Base-by-base conservation (phyloP, 2,888 invertebrate genomes). In the Erynnis tages region DNA sequence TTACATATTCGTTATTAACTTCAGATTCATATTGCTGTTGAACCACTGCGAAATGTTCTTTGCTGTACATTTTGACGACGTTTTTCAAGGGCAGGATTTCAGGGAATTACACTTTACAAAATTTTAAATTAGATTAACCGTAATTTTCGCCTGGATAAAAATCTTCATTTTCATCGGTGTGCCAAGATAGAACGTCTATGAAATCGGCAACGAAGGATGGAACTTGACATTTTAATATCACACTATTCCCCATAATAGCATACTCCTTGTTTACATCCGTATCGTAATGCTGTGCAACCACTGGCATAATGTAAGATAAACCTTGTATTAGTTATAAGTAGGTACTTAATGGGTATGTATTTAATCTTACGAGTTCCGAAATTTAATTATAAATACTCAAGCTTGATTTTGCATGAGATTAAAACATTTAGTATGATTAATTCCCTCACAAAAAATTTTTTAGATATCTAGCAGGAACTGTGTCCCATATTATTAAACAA, bases 1-100 rank as follows among this genome's bases (percentile, higher is more conserved):
- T 97, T 53, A 95, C 96, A 82, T 96, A 96, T 80, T 97, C 97
- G 87, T 96, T 95, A 89, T 96, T 96, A 65, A 96, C 96, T 91
- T 97, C 96, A 58, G 95, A 95, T 85, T 96, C 95, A 86, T 96
- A 97, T 82, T 93, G 94, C 81, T 97, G 96, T 76, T 95, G 95
- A 71, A 96, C 96, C 87, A 96, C 97, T 97, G 92, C 56, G 71
- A 58, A 72, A 56, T 64, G 34, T 52, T 43, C 23, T 21, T 40
- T n/a, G n/a, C n/a, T n/a, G n/a, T n/a, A n/a, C n/a, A n/a, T n/a
- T n/a, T n/a, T n/a, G n/a, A n/a, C n/a, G n/a, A n/a, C n/a, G n/a
- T n/a, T n/a, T n/a, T n/a, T n/a, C n/a, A n/a, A n/a, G n/a, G n/a
- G n/a, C n/a, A n/a, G n/a, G n/a, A n/a, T n/a, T n/a, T n/a, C n/a